phyloP scores from a whole-genome alignment of 2,113 vertebrate species.

The Chaetorhynchus papuensis region DNA sequence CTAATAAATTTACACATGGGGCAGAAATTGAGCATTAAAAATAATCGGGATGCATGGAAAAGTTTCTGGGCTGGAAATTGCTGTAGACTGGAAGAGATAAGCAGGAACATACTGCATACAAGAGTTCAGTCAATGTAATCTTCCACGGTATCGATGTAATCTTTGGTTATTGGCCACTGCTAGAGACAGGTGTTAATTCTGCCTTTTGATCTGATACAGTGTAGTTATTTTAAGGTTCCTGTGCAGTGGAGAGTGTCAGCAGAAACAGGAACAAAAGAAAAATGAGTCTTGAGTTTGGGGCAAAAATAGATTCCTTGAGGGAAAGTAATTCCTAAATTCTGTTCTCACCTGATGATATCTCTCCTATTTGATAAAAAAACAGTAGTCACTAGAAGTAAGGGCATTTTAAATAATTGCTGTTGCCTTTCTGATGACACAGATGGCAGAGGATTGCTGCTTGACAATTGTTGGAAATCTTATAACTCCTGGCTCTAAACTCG shows the following conservation, averaged over 20 bases:
- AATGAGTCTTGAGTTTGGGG: background rate
- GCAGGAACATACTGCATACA: background rate
- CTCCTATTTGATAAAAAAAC: background rate
- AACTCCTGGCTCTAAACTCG: slow-evolving; percentile 85
- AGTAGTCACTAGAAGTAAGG: background rate
- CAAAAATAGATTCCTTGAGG: slow-evolving; percentile 3
- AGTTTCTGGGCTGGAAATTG: background rate
- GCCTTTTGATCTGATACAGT: background rate
- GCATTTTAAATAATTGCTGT: background rate
- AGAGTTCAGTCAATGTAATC: background rate
- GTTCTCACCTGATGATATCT: background rate
- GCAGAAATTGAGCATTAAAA: background rate
- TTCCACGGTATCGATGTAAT: background rate
- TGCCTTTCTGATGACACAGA: slow-evolving; percentile 65
- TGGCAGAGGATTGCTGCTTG: slow-evolving; percentile 88
- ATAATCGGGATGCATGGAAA: background rate
- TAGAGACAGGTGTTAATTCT: background rate
- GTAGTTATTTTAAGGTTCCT: background rate
- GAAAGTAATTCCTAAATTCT: background rate
- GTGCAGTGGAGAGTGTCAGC: background rate
- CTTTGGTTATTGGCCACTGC: background rate
- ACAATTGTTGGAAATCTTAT: slow-evolving; percentile 82
- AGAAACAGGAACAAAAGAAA: background rate
- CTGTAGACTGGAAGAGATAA: background rate
- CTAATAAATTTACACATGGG: background rate